A percentile compares a stretch with the other conserved stretches of the same genome.
These are phyloP conservation scores for Stercorarius parasiticus DNA, from an alignment of 2,113 vertebrate genomes.

Conservation along the genomic window DNA sequence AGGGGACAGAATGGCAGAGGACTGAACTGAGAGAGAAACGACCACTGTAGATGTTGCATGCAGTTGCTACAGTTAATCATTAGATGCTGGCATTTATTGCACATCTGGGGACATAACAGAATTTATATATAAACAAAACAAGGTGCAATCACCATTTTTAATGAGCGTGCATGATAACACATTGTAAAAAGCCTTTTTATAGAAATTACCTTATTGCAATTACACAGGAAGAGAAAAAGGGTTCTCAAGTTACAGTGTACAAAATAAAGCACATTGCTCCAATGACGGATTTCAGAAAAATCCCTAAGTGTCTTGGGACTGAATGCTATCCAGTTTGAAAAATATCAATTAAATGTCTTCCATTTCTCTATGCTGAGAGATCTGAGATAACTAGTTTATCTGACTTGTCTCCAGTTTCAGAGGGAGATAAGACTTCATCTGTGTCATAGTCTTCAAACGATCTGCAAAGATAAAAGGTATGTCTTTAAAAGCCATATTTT, in stretches of 20 bases:
- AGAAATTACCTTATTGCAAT: constrained; percentile 73
- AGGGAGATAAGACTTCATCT: constrained; percentile 85
- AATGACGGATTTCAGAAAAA: constrained; percentile 59
- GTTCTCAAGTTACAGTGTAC: constrained; percentile 63
- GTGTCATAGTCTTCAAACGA: constrained; percentile 95
- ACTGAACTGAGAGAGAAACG: not conserved
- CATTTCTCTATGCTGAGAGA: constrained; percentile 78
- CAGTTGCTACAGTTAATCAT: not conserved
- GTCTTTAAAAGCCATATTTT: not conserved
- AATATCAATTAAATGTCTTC: constrained; percentile 48
- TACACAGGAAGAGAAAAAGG: constrained; percentile 65
- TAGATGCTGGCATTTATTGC: constrained; percentile 51
- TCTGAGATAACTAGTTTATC: constrained; percentile 89
- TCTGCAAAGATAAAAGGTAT: constrained; percentile 76
- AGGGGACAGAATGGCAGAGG: not conserved
- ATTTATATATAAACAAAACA: constrained; percentile 37
- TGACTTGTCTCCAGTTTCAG: constrained; percentile 90
- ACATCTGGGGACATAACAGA: not conserved
- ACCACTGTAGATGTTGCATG: not conserved
- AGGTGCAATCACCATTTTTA: constrained; percentile 50
- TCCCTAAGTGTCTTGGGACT: constrained; percentile 31
- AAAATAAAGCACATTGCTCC: constrained; percentile 69
- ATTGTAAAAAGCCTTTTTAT: constrained; percentile 74
- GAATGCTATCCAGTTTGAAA: constrained; percentile 57
- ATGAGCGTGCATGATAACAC: constrained; percentile 60